phyloP scores from a whole-genome alignment of 2,113 vertebrate genomes.

The Heliornis fulica region DNA sequence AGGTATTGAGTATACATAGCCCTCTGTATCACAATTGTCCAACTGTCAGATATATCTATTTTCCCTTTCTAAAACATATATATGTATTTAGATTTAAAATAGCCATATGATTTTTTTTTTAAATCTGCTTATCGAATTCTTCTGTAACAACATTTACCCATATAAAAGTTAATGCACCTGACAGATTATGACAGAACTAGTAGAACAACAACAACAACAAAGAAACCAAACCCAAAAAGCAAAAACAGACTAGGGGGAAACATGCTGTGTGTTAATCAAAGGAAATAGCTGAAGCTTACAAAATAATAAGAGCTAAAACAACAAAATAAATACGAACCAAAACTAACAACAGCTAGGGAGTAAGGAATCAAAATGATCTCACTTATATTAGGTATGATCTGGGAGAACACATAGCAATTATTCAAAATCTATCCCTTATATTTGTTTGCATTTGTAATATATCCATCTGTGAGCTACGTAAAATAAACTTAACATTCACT shows the following conservation, averaged over 20 bases:
- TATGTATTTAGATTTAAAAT: background rate
- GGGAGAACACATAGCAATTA: background rate
- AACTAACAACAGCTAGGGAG: background rate
- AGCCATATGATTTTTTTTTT: background rate
- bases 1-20: background rate
- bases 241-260: background rate
- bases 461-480: background rate
- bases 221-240: too few species aligned
- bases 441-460: background rate
- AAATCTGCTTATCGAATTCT: conserved; percentile 15
- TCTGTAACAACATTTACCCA: background rate
- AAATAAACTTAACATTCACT: background rate
- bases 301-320: conserved; percentile 19
- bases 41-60: background rate
- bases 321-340: background rate
- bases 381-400: background rate
- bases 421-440: background rate
- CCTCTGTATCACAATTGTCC: conserved; percentile 22
- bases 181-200: background rate
- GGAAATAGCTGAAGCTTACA: conserved; percentile 26
- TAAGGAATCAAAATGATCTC: background rate
- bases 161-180: background rate
- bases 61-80: background rate
- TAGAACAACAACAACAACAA: too few species aligned
- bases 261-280: conserved; percentile 23